Evolutionary conservation across 2,797 vertebrate genomes (phyloP).

Genomic region (Euphonia xanthogaster): DNA sequence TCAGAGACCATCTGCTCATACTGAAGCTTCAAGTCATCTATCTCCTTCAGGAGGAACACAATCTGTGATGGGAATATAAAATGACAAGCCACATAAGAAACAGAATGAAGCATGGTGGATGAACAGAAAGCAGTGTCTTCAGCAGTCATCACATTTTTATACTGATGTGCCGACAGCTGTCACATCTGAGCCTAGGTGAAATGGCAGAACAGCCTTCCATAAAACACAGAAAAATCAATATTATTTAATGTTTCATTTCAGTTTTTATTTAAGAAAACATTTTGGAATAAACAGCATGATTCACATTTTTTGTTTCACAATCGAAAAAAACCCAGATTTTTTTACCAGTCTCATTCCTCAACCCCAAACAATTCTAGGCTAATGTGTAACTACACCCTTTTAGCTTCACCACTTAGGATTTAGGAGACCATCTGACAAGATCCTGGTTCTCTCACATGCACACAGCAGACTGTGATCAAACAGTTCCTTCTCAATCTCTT

Average conservation of each 20-base stretch:
- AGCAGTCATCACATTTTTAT: not conserved
- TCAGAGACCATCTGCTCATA: conserved; percentile 83
- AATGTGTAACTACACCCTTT: not conserved
- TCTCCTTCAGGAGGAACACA: conserved; percentile 82
- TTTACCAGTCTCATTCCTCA: not conserved
- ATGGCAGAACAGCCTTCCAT: not conserved
- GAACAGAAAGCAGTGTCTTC: not conserved
- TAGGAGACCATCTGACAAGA: not conserved
- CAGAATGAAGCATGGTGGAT: not conserved
- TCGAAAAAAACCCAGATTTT: rapidly evolving
- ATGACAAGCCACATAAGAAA: not conserved
- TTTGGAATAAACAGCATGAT: not conserved
- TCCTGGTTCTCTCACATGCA: not conserved
- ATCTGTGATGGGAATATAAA: conserved; percentile 74
- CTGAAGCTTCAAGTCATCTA: conserved; percentile 79
- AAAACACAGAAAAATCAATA: not conserved
- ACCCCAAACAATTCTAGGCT: not conserved
- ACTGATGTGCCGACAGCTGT: not conserved
- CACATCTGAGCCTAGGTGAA: not conserved
- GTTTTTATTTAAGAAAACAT: not conserved
- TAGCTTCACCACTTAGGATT: not conserved
- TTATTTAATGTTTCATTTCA: not conserved
- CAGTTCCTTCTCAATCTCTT: not conserved
- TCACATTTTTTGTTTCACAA: not conserved
- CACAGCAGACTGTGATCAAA: not conserved